Evolutionary conservation across 2,888 invertebrate species (phyloP).

Genomic region (Argynnis bischoffii): DNA sequence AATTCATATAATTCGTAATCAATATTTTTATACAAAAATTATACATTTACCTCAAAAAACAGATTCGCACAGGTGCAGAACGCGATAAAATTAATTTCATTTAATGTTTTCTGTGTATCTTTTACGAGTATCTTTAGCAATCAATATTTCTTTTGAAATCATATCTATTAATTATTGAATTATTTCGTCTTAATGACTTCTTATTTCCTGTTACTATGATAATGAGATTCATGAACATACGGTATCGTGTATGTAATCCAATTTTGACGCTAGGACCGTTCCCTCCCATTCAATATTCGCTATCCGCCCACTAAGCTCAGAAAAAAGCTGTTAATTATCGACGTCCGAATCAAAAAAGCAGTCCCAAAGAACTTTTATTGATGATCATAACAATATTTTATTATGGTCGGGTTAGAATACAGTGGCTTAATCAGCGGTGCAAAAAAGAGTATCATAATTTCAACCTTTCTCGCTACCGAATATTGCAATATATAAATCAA

Average conservation of each 20-base stretch:
- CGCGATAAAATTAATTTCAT: slow-evolving; percentile 13
- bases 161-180: slow-evolving; percentile 36
- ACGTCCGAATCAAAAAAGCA: slow-evolving; percentile 56
- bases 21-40: background rate
- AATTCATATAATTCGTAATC: background rate
- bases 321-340: slow-evolving; percentile 61
- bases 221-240: slow-evolving; percentile 61
- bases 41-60: slow-evolving; percentile 7
- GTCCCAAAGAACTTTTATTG: slow-evolving; percentile 39
- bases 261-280: slow-evolving; percentile 49
- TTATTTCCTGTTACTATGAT: slow-evolving; percentile 44
- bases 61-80: background rate
- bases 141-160: slow-evolving; percentile 20
- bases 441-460: slow-evolving; percentile 62
- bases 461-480: slow-evolving; percentile 75
- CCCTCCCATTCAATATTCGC: slow-evolving; percentile 70
- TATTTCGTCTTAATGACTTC: slow-evolving; percentile 34
- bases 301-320: slow-evolving; percentile 50
- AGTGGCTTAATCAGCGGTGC: slow-evolving; percentile 66
- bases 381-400: slow-evolving; percentile 37
- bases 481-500: slow-evolving; percentile 79
- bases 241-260: slow-evolving; percentile 48
- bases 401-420: slow-evolving; percentile 51
- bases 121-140: slow-evolving; percentile 14
- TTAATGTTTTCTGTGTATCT: slow-evolving; percentile 21